A percentile compares a stretch with the other conserved stretches of the same genome.
Evolutionary conservation across 2,888 invertebrate genomes (phyloP).

Genomic region (Pseudococcus viburni): DNA sequence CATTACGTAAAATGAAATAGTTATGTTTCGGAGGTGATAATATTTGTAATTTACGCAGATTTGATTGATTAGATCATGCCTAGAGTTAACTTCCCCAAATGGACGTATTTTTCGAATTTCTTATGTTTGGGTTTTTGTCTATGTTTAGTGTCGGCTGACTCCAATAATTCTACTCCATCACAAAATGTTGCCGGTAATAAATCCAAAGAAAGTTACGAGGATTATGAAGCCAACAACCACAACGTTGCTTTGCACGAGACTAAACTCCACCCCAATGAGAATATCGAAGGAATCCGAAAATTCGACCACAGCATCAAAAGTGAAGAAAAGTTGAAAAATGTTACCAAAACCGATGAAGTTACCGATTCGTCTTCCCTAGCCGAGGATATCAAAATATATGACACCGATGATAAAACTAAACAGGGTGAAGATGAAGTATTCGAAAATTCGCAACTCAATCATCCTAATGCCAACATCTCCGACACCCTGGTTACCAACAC

Average conservation of each 20-base stretch:
- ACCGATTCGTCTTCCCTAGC: background rate
- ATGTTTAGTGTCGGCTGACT: slow-evolving; percentile 40
- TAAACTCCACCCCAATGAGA: slow-evolving; percentile 10
- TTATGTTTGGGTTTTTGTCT: slow-evolving; percentile 59
- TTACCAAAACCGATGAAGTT: slow-evolving; percentile 36
- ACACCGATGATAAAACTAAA: background rate
- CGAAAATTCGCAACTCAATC: slow-evolving; percentile 46
- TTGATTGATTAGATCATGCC: slow-evolving; percentile 50
- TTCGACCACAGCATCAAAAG: slow-evolving; percentile 43
- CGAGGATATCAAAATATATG: slow-evolving; percentile 26
- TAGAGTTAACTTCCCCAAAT: slow-evolving; percentile 16
- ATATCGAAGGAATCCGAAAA: slow-evolving; percentile 61
- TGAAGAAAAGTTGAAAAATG: slow-evolving; percentile 46
- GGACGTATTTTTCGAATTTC: slow-evolving; percentile 48
- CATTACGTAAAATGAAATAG: slow-evolving; percentile 52
- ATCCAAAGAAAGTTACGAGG: slow-evolving; percentile 58
- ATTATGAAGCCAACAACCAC: slow-evolving; percentile 53
- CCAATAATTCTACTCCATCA: background rate
- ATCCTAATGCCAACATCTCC: slow-evolving; percentile 35
- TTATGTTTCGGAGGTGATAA: slow-evolving; percentile 55
- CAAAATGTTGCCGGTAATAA: background rate
- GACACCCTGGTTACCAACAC: slow-evolving; percentile 44
- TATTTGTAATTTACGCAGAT: background rate
- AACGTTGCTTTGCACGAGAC: background rate
- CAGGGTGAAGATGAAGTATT: slow-evolving; percentile 34